Percentiles rank a stretch among this genome's conserved stretches.
phyloP scores from a whole-genome alignment of 2,113 vertebrate genomes.

The Zosterops hypoxanthus region DNA sequence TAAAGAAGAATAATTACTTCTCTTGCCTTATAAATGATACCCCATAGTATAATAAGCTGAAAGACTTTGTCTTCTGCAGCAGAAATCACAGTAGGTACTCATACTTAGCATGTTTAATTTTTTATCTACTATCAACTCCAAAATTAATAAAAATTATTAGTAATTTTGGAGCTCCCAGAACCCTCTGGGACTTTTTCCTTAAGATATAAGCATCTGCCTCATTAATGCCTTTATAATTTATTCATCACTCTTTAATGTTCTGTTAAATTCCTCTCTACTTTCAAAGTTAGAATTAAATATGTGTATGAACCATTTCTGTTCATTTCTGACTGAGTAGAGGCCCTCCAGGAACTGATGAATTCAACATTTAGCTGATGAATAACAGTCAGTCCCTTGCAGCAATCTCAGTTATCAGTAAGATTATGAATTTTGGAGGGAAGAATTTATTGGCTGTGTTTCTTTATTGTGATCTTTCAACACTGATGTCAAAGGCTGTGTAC shows the following conservation, averaged over 20 bases:
- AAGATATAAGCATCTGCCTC: constrained; percentile 12
- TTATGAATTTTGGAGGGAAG: not conserved
- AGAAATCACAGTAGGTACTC: not conserved
- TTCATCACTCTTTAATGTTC: constrained; percentile 55
- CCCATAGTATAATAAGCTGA: not conserved
- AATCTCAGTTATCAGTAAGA: not conserved
- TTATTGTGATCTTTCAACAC: not conserved
- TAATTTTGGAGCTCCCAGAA: not conserved
- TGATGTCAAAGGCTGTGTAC: not conserved
- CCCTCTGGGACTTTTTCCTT: constrained; percentile 37
- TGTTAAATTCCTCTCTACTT: constrained; percentile 37
- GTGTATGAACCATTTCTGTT: not conserved
- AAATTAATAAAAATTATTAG: constrained; percentile 61
- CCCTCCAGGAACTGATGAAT: not conserved
- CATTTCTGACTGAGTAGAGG: constrained; percentile 13
- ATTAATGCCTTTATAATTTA: constrained; percentile 56
- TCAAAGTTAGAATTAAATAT: constrained; percentile 37
- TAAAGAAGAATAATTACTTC: not conserved
- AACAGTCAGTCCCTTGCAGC: not conserved
- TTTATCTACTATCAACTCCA: constrained; percentile 41
- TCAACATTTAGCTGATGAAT: not conserved
- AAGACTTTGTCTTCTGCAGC: not conserved
- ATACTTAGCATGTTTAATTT: constrained; percentile 35
- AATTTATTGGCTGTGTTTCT: not conserved
- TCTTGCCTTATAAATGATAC: not conserved